Percentiles rank a stretch among this genome's conserved stretches.
Conservation (phyloP, 1,140 invertebrate species). For the Radopholus similis region DNA sequence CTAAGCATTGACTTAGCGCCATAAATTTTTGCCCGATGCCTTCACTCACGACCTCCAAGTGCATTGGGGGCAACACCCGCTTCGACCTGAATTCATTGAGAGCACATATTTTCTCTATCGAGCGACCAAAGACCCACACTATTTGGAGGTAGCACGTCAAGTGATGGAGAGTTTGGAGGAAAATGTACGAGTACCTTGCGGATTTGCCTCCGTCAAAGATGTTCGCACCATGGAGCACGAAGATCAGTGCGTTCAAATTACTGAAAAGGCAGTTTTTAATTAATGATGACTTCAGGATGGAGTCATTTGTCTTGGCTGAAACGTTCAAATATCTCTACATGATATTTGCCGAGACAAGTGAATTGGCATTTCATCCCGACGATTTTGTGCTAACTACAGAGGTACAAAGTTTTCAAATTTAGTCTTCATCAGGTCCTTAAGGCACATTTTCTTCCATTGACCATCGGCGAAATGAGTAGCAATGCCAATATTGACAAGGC, state of each 20-base stretch:
- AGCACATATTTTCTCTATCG: conserved; percentile 91
- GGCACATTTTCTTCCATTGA: conserved; percentile 87
- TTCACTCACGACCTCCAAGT: conserved; percentile 90
- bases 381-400: conserved; percentile 95
- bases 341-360: conserved; percentile 81
- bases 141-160: conserved; percentile 68
- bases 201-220: conserved; percentile 91
- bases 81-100: conserved; percentile 93
- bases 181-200: conserved; percentile 85
- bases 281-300: conserved; percentile 70
- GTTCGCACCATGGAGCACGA: conserved; percentile 82
- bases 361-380: conserved; percentile 83
- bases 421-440: too few relatives aligned
- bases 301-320: conserved; percentile 93
- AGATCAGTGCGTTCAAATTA: conserved; percentile 64
- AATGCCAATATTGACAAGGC: not conserved
- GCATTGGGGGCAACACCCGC: conserved; percentile 93
- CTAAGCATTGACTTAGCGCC: conserved; percentile 75
- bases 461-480: conserved; percentile 38
- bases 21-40: conserved; percentile 95
- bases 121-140: conserved; percentile 90
- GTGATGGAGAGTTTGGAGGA: conserved; percentile 85
- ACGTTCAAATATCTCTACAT: conserved; percentile 96
- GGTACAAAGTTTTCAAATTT: too few relatives aligned
- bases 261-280: not conserved